Evolutionary conservation across 2,888 invertebrate species (phyloP).

Genomic region (Himalopsyche anomala): DNA sequence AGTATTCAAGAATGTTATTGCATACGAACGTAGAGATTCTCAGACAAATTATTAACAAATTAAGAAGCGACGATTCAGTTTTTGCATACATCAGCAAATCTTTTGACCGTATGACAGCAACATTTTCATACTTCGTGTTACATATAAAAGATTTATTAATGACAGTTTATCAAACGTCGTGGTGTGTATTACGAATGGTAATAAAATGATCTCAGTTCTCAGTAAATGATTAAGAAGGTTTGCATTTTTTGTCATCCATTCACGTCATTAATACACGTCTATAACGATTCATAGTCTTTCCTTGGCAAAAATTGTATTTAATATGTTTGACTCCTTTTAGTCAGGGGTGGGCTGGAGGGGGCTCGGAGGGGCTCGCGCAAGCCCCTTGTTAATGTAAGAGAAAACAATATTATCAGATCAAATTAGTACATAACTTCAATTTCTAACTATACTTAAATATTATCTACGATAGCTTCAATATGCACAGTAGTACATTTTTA

Average conservation of each 20-base stretch:
- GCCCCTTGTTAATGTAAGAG: no score
- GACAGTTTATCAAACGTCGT: neutral
- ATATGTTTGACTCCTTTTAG: no score
- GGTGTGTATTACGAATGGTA: neutral
- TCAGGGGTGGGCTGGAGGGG: no score
- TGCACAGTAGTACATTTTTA: no score
- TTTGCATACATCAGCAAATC: conserved; percentile 21
- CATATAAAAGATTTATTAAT: neutral
- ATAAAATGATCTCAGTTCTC: conserved; percentile 17
- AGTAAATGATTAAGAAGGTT: neutral
- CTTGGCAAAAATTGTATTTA: no score
- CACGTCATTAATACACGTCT: no score
- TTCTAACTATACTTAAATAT: no score
- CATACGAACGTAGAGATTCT: conserved; percentile 45
- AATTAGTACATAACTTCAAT: no score
- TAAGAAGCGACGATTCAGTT: conserved; percentile 55
- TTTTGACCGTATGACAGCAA: conserved; percentile 34
- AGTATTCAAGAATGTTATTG: conserved; percentile 40
- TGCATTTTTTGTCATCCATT: neutral
- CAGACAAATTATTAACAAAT: conserved; percentile 63
- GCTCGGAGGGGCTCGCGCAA: no score
- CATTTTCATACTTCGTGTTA: neutral
- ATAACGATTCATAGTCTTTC: no score
- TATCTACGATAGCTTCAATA: no score
- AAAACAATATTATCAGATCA: no score